Percentiles rank a stretch among this genome's conserved stretches.
Conservation (phyloP, 2,888 invertebrate species). For the Hyposoter didymator region DNA sequence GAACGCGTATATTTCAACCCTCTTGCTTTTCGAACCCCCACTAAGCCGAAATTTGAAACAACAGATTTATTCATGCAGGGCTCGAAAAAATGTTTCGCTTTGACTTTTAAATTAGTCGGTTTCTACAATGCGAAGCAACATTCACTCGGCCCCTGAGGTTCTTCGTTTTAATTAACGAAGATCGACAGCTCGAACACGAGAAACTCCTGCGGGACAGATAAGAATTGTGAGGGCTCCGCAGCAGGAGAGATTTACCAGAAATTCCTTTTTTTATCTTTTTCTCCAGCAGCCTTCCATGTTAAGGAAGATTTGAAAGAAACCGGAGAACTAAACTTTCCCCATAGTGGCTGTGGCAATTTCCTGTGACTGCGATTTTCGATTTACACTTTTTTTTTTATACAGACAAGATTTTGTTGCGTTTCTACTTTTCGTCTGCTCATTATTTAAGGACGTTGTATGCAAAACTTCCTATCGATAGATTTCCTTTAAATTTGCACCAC, state of each 20-base stretch:
- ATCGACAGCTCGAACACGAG: constrained; percentile 70
- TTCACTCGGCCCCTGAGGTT: constrained; percentile 41
- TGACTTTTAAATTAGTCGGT: constrained; percentile 58
- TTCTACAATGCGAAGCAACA: constrained; percentile 1
- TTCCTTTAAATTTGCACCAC: too few relatives aligned
- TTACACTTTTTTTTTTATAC: too few relatives aligned
- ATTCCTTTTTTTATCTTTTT: constrained; percentile 59
- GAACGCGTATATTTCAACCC: constrained; percentile 39
- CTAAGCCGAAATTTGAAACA: neutral
- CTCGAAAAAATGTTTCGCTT: constrained; percentile 33
- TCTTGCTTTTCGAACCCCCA: neutral
- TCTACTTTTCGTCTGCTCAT: neutral
- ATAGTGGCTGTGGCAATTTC: neutral
- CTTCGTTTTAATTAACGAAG: constrained; percentile 75
- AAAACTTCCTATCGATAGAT: too few relatives aligned
- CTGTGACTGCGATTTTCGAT: too few relatives aligned
- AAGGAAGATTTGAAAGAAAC: constrained; percentile 9
- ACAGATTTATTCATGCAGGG: constrained; percentile 36
- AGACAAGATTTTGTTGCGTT: neutral
- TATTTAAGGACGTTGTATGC: too few relatives aligned
- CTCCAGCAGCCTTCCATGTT: constrained; percentile 66
- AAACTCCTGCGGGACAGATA: constrained; percentile 60
- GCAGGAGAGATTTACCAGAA: constrained; percentile 44
- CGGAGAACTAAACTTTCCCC: neutral
- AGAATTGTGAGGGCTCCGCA: constrained; percentile 53